Evolutionary conservation across 2,888 invertebrate genomes (phyloP), one percentile per base, ranked within the genome.

Genomic region (Eupithecia vulgata): DNA sequence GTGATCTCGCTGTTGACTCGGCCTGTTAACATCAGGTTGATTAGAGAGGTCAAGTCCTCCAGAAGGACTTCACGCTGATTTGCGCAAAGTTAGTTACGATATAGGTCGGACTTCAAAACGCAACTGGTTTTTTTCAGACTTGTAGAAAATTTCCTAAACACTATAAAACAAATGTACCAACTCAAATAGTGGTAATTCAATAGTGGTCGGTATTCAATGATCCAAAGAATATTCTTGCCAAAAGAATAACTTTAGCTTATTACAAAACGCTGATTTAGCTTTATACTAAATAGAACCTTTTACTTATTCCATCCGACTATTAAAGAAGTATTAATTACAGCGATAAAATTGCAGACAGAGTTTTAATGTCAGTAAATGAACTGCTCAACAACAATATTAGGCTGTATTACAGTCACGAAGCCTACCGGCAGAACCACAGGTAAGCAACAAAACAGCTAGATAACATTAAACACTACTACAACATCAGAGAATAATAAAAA

Each of bases 331-430:
- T 61, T 70, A 65, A 70, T 40, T 52, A 69, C 52, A 67, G 52
- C 66, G 40, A 73, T 68, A 69, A 67, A 70, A 73, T 76, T 72
- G 70, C 70, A 70, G 70, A 69, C 64, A 65, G 71, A 78, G 79
- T 81, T 83, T 79, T 80, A 80, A 83, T 80, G 80, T 81, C 77
- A 77, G 79, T 79, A 81, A 86, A 87, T 88, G 85, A 87, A 86
- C 81, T 79, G 78, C 70, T 81, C 80, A 79, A 85, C 84, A 83
- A 85, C 83, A 87, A 83, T 87, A 85, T 84, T 82, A 83, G 86
- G 83, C 83, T 84, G 82, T 82, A 89, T 89, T 91, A 88, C 80
- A 88, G 90, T 89, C 91, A 91, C 90, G 91, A 84, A 89, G 85
- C 81, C 82, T 82, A 87, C 82, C 78, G 81, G 81, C 12, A 62